A percentile compares a stretch with the other conserved stretches of the same genome.
phyloP scores from a whole-genome alignment of 2,888 invertebrate species.

The Cataglyphis albicans region DNA sequence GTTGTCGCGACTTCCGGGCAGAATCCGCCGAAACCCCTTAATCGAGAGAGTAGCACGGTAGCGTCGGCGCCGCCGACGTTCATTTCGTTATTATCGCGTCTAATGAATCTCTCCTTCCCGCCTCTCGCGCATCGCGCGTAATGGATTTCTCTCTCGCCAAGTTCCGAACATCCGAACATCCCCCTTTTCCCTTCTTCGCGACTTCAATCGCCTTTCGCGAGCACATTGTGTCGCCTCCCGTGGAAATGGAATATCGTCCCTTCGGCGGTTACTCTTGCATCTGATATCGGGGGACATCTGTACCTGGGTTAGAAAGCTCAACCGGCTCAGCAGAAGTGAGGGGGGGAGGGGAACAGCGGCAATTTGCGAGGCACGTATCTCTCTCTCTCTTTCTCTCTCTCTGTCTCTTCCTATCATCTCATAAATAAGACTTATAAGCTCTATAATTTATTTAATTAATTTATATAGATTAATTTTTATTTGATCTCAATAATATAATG shows the following conservation, averaged over 20 bases:
- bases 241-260: slow-evolving; percentile 54
- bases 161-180: slow-evolving; percentile 65
- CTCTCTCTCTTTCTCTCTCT: too few species aligned
- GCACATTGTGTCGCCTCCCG: slow-evolving; percentile 37
- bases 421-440: background rate
- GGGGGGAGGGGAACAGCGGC: background rate
- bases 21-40: slow-evolving; percentile 63
- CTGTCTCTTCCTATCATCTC: background rate
- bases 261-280: slow-evolving; percentile 48
- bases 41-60: slow-evolving; percentile 63
- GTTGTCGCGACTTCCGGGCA: slow-evolving; percentile 51
- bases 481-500: background rate
- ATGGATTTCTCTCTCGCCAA: slow-evolving; percentile 81
- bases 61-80: slow-evolving; percentile 72
- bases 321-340: slow-evolving; percentile 17
- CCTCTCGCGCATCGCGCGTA: slow-evolving; percentile 69
- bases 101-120: slow-evolving; percentile 78
- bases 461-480: background rate
- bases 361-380: background rate
- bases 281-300: slow-evolving; percentile 53
- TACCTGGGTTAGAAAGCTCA: slow-evolving; percentile 34
- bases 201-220: slow-evolving; percentile 62
- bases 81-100: slow-evolving; percentile 80
- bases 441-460: background rate
- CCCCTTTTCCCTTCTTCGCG: slow-evolving; percentile 39